phyloP scores from a whole-genome alignment of 2,113 vertebrate genomes.

The Eurystomus gularis region DNA sequence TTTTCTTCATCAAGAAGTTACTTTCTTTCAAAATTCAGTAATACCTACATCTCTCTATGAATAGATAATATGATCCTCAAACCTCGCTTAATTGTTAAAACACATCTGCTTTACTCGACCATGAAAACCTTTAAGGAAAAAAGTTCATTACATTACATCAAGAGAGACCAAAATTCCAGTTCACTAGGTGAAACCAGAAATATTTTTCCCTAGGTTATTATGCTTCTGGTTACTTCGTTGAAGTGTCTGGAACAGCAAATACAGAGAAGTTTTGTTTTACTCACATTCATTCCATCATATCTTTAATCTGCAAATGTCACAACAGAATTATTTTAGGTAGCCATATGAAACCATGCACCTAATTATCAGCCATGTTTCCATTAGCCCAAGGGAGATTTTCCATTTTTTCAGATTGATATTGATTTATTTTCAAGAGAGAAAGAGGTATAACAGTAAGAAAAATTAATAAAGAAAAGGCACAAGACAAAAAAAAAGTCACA shows the following conservation, averaged over 20 bases:
- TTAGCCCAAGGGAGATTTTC: background rate
- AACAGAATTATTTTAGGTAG: background rate
- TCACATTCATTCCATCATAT: background rate
- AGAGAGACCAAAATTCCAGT: background rate
- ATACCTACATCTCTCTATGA: background rate
- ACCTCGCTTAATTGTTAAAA: background rate
- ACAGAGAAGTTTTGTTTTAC: background rate
- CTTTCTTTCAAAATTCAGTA: background rate
- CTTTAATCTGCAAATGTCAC: background rate
- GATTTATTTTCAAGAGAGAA: background rate
- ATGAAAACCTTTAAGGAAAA: background rate
- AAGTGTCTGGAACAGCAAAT: background rate
- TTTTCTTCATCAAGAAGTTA: background rate
- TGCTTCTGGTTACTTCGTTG: background rate
- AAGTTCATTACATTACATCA: background rate
- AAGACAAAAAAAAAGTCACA: background rate
- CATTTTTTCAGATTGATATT: background rate
- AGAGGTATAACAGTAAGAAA: background rate
- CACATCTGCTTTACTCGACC: background rate
- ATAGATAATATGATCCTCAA: background rate
- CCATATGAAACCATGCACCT: background rate
- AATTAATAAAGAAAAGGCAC: background rate
- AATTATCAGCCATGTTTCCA: background rate
- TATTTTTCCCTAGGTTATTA: background rate
- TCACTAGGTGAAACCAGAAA: background rate